Evolutionary conservation across 2,888 invertebrate species (phyloP), one percentile per base, ranked within the genome.

Genomic region (Micoletzkya japonica): DNA sequence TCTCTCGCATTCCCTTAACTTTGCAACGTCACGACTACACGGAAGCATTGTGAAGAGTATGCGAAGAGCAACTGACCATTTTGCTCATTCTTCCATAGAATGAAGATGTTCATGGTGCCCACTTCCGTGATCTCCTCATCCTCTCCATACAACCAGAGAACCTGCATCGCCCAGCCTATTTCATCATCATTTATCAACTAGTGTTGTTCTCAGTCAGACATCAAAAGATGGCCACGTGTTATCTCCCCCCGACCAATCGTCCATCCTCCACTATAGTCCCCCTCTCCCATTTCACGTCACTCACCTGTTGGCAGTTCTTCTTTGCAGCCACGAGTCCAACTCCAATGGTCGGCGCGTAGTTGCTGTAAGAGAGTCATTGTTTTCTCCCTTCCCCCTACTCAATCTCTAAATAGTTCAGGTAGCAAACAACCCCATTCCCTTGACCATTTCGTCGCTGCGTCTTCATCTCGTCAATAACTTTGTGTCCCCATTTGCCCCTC

Each of bases 31-130:
- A 28, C 2, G 26, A 52, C 28, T 30, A 49, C 24, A 6, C 57
- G n/a, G 36, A n/a, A 1, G 1, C 4, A 1, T 6, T 4, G 6
- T 26, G 34, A 32, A 26, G 10, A 17, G n/a, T 10, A 32, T 54
- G 17, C 39, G 37, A 2, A 32, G 28, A 14, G 10, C 57, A 32
- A 59, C 87, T 87, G 87, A 94, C 94, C 93, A 90, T 95, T 96
- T 85, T 92, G 88, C 69, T 93, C 92, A 85, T 96, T 93, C 76
- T 91, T 89, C 87, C 91, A 91, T 82, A 92, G 91, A 86, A 94
- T 90, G 86, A 97, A 96, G 69, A 98, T 90, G 86, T 98, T 98
- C 98, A 98, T 98, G 20, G 96, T 93, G 67, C 98, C 98, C 58
- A 93, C 95, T 89, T 98, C 98, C 0, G 98, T 97, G 85, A 95